Evolutionary conservation across 2,797 vertebrate species (phyloP).

Genomic region (Enteromius treurensis): DNA sequence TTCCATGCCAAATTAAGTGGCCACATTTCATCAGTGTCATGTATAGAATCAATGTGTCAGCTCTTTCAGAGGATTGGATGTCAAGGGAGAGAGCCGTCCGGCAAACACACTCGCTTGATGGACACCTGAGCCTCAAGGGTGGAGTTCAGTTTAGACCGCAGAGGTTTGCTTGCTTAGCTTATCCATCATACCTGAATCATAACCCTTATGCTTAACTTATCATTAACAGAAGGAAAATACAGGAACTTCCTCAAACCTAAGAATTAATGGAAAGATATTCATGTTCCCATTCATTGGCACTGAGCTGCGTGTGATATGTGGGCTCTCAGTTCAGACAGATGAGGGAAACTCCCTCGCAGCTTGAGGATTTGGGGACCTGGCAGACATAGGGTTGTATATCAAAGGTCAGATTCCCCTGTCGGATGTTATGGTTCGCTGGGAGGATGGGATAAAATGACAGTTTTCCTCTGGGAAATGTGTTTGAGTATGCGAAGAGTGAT

Average conservation of each 20-base stretch:
- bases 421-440: slow-evolving; percentile 78
- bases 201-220: neutral
- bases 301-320: neutral
- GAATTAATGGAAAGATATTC: neutral
- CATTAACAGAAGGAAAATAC: slow-evolving; percentile 2
- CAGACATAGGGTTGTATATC: slow-evolving; percentile 70
- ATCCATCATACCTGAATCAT: slow-evolving; percentile 22
- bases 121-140: slow-evolving; percentile 32
- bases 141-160: slow-evolving; percentile 22
- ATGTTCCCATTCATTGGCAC: slow-evolving; percentile 14
- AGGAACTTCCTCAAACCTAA: slow-evolving; percentile 12
- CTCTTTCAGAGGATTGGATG: slow-evolving; percentile 17
- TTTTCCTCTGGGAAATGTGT: slow-evolving; percentile 15
- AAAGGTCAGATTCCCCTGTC: slow-evolving; percentile 81
- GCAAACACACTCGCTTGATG: neutral
- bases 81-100: neutral
- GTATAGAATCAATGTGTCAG: slow-evolving; percentile 13
- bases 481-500: neutral
- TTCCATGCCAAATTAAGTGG: slow-evolving; percentile 1
- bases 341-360: slow-evolving; percentile 38
- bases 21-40: slow-evolving; percentile 15
- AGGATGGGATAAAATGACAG: slow-evolving; percentile 27
- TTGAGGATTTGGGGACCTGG: slow-evolving; percentile 16
- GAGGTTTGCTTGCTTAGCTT: slow-evolving; percentile 13
- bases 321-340: slow-evolving; percentile 38